Evolutionary conservation across 2,888 invertebrate species (phyloP), one percentile per base, ranked within the genome.

Genomic region (Argyresthia goedartella): DNA sequence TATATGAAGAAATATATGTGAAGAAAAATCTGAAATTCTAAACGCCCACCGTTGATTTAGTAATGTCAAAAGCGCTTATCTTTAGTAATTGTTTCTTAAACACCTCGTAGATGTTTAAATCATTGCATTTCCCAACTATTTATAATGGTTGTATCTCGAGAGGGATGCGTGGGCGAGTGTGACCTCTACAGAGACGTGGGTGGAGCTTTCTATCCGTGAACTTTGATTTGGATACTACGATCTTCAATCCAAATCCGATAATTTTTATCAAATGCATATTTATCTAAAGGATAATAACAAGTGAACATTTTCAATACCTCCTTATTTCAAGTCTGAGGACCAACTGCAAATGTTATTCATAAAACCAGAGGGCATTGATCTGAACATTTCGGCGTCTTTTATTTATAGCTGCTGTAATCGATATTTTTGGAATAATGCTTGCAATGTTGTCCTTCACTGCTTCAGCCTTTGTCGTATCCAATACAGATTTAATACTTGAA

Each of bases 131-230:
- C 76, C 64, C 69, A 73, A 76, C 63, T 35, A n/a, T 63, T 62
- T 59, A 58, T 65, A 63, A 65, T 67, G 50, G 25, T 25, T 25
- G 25, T 49, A 62, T 57, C 55, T 47, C 34, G 13, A 33, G 34
- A 35, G 62, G 69, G 63, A 65, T 64, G 73, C 64, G 80, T 81
- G 73, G 80, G 81, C 64, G 72, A 56, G 59, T 57, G 62, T 81
- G 81, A 82, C 82, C 84, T 80, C 77, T 78, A 66, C 73, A 33
- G 13, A 60, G 75, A 66, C 68, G 79, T 49, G 49, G 84, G 82
- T 65, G 60, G 65, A 65, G 66, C 78, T 81, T 78, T 80, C 78
- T 79, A 78, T 68, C 25, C 63, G 57, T 62, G 61, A 62, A 57
- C 60, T 57, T 59, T 61, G 61, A 25, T 25, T 25, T 25, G 6